These are phyloP conservation scores for Myiotriccus ornatus DNA, from an alignment of 2,797 vertebrate species.

Conservation along the genomic window DNA sequence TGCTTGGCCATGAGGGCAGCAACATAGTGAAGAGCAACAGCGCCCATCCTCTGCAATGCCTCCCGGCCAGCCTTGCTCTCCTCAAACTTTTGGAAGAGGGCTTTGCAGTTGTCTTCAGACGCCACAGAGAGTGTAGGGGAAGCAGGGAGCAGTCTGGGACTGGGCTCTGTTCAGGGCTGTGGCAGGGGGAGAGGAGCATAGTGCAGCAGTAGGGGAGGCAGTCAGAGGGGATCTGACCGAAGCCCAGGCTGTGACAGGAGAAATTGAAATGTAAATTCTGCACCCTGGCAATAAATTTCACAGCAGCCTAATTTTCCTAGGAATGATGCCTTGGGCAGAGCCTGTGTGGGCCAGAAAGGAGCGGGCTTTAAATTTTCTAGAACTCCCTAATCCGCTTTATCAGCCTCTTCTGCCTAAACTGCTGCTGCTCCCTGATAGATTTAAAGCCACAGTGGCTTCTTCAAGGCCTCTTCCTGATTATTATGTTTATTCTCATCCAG, in stretches of 20 bases:
- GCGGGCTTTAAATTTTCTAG: constrained; percentile 42
- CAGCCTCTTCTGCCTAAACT: constrained; percentile 7
- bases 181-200: fast-evolving
- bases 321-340: constrained; percentile 24
- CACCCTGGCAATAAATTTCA: constrained; percentile 41
- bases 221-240: not conserved
- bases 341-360: constrained; percentile 41
- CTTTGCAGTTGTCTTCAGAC: not conserved
- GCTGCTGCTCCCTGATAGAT: constrained; percentile 43
- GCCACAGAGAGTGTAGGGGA: not conserved
- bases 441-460: constrained; percentile 53
- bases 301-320: constrained; percentile 46
- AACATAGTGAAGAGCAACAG: not conserved
- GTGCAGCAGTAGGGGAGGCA: not conserved
- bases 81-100: not conserved
- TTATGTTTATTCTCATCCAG: constrained; percentile 54
- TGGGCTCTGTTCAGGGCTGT: not conserved
- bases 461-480: constrained; percentile 44
- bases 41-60: not conserved
- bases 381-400: constrained; percentile 55
- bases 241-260: not conserved
- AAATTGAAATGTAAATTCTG: constrained; percentile 43
- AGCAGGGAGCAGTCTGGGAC: not conserved
- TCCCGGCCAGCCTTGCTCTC: not conserved
- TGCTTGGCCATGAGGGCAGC: not conserved